Evolutionary conservation across 1,140 invertebrate genomes (phyloP).

Genomic region (Colletes gigas): DNA sequence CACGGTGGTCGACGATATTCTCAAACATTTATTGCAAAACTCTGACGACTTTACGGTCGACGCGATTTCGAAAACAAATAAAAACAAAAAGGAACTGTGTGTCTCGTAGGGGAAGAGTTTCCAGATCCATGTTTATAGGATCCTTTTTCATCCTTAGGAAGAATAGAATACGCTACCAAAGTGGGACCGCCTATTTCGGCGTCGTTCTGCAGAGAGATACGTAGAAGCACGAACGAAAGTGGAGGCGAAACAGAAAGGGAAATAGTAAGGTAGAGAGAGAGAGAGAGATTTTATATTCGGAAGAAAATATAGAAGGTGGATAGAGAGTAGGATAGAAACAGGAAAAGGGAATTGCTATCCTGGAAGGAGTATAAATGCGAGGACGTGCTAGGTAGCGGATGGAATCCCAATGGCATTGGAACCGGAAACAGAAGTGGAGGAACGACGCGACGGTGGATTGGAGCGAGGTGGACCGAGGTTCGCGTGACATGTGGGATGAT

Average conservation of each 20-base stretch:
- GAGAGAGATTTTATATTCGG: conserved; percentile 42
- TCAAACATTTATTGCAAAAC: no score
- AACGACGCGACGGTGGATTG: background rate
- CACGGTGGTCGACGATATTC: no score
- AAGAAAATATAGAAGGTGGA: conserved; percentile 24
- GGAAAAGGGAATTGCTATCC: conserved; percentile 38
- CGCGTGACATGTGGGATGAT: conserved; percentile 59
- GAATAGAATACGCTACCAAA: no score
- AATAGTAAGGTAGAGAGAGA: conserved; percentile 25
- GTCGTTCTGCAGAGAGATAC: background rate
- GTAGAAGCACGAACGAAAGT: background rate
- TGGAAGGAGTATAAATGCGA: conserved; percentile 41
- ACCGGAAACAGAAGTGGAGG: conserved; percentile 44
- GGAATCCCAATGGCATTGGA: conserved; percentile 54
- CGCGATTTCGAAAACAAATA: no score
- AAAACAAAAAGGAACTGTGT: no score
- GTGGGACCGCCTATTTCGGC: no score
- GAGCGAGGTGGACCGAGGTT: conserved; percentile 29
- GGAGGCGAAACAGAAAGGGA: conserved; percentile 1
- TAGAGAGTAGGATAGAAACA: conserved; percentile 11
- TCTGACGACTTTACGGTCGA: no score
- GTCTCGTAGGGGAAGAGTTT: no score
- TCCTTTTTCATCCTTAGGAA: no score
- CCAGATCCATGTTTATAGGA: no score
- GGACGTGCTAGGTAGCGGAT: conserved; percentile 53